phyloP scores from a whole-genome alignment of 2,113 vertebrate genomes.

The Megaptera novaeangliae region DNA sequence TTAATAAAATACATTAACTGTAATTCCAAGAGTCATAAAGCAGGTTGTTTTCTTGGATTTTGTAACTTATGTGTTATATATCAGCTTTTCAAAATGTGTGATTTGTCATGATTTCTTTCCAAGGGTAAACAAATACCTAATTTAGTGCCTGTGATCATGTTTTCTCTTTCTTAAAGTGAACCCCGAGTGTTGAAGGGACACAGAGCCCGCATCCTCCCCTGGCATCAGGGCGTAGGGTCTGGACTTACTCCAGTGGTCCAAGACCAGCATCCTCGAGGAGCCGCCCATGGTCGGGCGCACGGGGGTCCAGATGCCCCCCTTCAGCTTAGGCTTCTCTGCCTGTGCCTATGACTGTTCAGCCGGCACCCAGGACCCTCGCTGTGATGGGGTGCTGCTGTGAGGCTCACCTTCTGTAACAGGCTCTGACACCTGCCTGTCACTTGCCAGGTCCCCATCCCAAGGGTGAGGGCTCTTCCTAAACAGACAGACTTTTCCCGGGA shows the following conservation, averaged over 20 bases:
- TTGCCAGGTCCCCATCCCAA: not conserved
- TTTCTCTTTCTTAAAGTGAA: not conserved
- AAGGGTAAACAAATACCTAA: not conserved
- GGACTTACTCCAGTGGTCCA: not conserved
- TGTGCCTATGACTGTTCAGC: accelerated
- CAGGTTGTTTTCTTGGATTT: not conserved
- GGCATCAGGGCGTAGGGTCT: not conserved
- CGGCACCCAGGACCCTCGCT: not conserved
- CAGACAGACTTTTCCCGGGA: not conserved
- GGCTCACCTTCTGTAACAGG: not conserved
- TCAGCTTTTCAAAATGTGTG: not conserved
- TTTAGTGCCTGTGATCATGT: not conserved
- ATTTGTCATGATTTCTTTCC: not conserved
- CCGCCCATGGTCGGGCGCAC: not conserved
- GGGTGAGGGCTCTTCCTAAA: not conserved
- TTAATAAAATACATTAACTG: not conserved
- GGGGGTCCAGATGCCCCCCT: not conserved
- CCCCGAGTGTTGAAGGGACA: not conserved
- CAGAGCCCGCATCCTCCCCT: too few species aligned
- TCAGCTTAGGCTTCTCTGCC: too few species aligned
- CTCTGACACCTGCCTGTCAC: not conserved
- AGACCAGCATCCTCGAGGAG: not conserved
- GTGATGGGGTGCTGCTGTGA: not conserved
- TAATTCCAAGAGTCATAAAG: not conserved
- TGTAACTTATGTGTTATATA: not conserved